Evolutionary conservation across 2,797 vertebrate genomes (phyloP).

Genomic region (Brotula barbata): DNA sequence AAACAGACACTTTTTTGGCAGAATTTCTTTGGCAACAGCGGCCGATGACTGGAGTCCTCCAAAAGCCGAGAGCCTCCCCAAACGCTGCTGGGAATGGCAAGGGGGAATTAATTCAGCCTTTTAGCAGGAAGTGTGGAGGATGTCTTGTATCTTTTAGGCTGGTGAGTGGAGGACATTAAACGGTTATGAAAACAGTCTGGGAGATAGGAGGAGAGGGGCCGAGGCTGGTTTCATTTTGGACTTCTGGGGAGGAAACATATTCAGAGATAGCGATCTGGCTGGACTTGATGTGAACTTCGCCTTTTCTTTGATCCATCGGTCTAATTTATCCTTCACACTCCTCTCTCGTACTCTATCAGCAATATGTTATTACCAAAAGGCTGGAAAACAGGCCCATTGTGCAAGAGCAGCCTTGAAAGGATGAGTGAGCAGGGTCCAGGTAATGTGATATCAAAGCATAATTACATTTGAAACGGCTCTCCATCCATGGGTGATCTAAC

Average conservation of each 20-base stretch:
- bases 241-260: constrained; percentile 21
- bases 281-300: constrained; percentile 43
- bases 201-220: neutral
- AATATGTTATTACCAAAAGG: constrained; percentile 21
- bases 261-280: constrained; percentile 44
- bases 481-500: constrained; percentile 50
- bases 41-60: neutral
- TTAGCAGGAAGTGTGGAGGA: constrained; percentile 15
- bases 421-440: constrained; percentile 44
- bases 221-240: constrained; percentile 41
- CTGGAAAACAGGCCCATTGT: constrained; percentile 44
- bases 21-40: neutral
- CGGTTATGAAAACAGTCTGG: constrained; percentile 11
- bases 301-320: constrained; percentile 7
- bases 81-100: neutral
- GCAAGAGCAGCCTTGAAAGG: constrained; percentile 33
- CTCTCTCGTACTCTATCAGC: constrained; percentile 26
- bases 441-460: constrained; percentile 63
- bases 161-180: constrained; percentile 18
- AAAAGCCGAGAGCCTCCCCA: constrained; percentile 5
- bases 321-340: neutral
- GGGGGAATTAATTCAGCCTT: constrained; percentile 4
- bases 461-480: constrained; percentile 58
- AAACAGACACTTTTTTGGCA: neutral
- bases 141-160: constrained; percentile 14